Conservation (phyloP, 1,140 invertebrate genomes). For the Fopius arisanus region DNA sequence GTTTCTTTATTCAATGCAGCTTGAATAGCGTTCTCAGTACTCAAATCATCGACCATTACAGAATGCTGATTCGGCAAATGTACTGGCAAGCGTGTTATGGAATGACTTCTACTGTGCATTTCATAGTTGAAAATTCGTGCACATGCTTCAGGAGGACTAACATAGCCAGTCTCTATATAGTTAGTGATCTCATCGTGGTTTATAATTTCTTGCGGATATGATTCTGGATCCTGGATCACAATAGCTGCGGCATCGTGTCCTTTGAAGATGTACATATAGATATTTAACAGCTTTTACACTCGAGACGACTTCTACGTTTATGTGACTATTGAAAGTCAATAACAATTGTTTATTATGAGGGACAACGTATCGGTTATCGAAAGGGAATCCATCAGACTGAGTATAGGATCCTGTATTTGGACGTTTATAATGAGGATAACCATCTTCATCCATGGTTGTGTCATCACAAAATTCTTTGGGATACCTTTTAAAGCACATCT, state of each 20-base stretch:
- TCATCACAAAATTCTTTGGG: constrained; percentile 43
- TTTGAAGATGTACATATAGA: constrained; percentile 20
- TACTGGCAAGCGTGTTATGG: constrained; percentile 1
- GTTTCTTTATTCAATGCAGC: constrained; percentile 6
- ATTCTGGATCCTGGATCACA: background rate
- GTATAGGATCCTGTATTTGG: background rate
- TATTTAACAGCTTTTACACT: constrained; percentile 19
- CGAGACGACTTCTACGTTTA: constrained; percentile 20
- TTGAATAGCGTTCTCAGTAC: background rate
- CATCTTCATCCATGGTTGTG: constrained; percentile 34
- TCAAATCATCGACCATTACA: background rate
- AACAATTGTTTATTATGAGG: constrained; percentile 15
- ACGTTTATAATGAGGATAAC: constrained; percentile 34
- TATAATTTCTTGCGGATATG: constrained; percentile 28
- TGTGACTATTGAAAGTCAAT: constrained; percentile 22
- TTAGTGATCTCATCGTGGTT: constrained; percentile 1
- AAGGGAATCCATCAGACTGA: background rate
- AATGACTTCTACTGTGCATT: constrained; percentile 13
- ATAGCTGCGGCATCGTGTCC: constrained; percentile 14
- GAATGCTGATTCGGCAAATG: constrained; percentile 19
- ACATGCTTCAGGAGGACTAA: constrained; percentile 15
- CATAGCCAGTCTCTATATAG: constrained; percentile 4
- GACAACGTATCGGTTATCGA: constrained; percentile 18
- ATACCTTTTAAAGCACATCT: constrained; percentile 52
- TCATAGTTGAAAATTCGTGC: background rate